phyloP scores from a whole-genome alignment of 2,888 invertebrate genomes.

The Metacarcinus magister region DNA sequence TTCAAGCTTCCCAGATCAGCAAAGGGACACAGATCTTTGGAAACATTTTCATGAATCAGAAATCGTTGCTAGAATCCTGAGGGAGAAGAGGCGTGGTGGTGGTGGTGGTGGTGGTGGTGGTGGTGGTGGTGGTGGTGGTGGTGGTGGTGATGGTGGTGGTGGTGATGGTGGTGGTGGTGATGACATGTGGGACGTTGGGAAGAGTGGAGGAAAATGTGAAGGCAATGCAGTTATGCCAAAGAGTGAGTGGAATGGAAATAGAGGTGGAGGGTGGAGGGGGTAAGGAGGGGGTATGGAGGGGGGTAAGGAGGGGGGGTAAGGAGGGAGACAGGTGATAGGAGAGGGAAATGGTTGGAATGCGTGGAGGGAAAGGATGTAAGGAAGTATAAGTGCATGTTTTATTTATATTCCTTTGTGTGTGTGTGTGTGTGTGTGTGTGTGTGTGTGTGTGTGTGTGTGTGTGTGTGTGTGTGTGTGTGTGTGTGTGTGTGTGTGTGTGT shows the following conservation, averaged over 20 bases:
- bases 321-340: not conserved
- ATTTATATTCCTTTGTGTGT: not conserved
- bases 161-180: not conserved
- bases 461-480: not conserved
- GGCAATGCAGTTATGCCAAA: constrained; percentile 17
- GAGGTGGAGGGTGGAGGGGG: not conserved
- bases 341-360: not conserved
- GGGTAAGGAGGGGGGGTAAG: not conserved
- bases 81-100: not conserved
- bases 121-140: not conserved
- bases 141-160: not conserved
- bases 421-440: not conserved
- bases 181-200: constrained; percentile 3
- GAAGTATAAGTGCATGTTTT: not conserved
- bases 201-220: constrained; percentile 27
- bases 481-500: too few species aligned
- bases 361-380: not conserved
- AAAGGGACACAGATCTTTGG: not conserved
- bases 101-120: not conserved
- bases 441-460: not conserved
- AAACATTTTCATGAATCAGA: constrained; percentile 42
- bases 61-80: not conserved
- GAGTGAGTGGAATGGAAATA: not conserved
- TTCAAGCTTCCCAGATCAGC: not conserved
- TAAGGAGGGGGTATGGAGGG: not conserved